Base-by-base conservation (phyloP, 2,113 vertebrate genomes). In the Tauraco erythrolophus region DNA sequence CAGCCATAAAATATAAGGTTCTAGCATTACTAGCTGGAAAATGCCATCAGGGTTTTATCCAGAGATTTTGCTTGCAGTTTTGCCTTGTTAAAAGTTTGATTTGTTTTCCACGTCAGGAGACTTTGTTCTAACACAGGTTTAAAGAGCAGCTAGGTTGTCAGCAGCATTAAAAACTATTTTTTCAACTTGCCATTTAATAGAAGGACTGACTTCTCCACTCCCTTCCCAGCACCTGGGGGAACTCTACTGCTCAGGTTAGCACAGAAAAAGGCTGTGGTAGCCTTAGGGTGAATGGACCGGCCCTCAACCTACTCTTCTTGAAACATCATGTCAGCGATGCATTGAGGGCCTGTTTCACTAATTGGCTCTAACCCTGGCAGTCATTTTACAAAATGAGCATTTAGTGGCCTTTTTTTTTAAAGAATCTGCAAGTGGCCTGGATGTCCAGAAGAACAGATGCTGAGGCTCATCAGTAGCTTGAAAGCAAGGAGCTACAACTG, bases 381-480 rank as follows among this genome's bases (percentile, higher is more conserved):
- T 31, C 22, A 48, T 79, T 93, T 93, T 80, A 37, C 39, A 76
- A 93, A 75, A 88, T 43, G 19, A 84, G 2, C 7, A 72, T 85
- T 84, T 94, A 10, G 61, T 33, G 19, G 56, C 10, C 81, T 93
- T 90, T 95, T 11, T 74, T 88, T 94, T 95, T 85, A 85, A 89
- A 93, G 65, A 65, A 85, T 91, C 66, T 88, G 37, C 28, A 74
- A 94, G 56, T 39, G 58, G 16, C 37, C 30, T 57, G 60, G 61
- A 21, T 91, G 61, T 50, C 66, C 66, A 83, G 66, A 92, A 96
- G 88, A 92, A 74, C 91, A 96, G 91, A 96, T 92, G 84, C 37
- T 76, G 53, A 84, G 24, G 7, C 66, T 92, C 93, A 85, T 76
- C 92, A 72, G 81, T 88, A 92, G 78, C 92, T 85, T 92, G 78